Evolutionary conservation across 2,888 invertebrate species (phyloP), one percentile per base, ranked within the genome.

Genomic region (Habrosyne pyritoides): DNA sequence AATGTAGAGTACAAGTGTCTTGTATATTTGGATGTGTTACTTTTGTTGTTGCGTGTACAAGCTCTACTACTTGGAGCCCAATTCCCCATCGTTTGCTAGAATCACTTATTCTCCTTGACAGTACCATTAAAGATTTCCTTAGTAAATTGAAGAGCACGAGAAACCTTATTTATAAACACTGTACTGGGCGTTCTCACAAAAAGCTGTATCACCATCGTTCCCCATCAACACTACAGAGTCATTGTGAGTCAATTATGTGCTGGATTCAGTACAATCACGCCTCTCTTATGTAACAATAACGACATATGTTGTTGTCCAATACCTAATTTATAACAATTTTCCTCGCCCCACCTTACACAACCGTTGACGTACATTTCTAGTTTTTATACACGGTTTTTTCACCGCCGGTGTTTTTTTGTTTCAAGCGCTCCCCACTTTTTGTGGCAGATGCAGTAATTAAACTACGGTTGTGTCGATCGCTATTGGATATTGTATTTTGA

Each of bases 251-350:
- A 50, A 28, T 28, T 50, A 50, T 28, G 21, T 49, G n/a, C 18
- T 28, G 14, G 22, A 49, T 28, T 8, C 28, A 18, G 18, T 10
- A 7, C 12, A 18, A 50, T 18, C 18, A 10, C 0, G 28, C 18
- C 18, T 49, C 21, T n/a, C n/a, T 50, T 50, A 50, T 21, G 30
- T 50, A 28, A 28, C 21, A 28, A 68, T 73, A 73, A 65, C 68
- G 64, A 63, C 73, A 77, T 71, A 74, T 77, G 69, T 69, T 61
- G 49, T 24, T 60, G 67, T 72, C 71, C 75, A 76, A 71, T 73
- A 71, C 71, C 71, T 70, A 87, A 87, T 88, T 86, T 87, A 86
- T 76, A 57, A 57, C 86, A 73, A 88, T 88, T 88, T 83, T 84
- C 86, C 73, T 78, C 87, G 87, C 79, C 75, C 72, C 73, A 72